Conservation (phyloP, 1,140 invertebrate genomes). For the Drosophila azteca region DNA sequence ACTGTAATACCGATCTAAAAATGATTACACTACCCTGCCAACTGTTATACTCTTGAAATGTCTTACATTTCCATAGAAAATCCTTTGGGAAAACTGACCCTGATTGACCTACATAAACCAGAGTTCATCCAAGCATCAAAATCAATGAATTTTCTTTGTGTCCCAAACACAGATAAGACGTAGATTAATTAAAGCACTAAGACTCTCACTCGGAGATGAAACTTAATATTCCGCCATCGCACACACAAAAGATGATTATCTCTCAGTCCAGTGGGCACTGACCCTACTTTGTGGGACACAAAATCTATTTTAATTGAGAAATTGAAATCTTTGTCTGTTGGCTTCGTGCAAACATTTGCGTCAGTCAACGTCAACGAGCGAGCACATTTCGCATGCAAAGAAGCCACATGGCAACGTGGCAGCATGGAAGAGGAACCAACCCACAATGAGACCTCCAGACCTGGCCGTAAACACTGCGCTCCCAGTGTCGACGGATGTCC, state of each 20-base stretch:
- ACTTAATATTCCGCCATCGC: slow-evolving; percentile 27
- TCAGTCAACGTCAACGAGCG: slow-evolving; percentile 22
- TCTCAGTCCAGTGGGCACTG: slow-evolving; percentile 3
- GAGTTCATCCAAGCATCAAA: too few relatives aligned
- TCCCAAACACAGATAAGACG: too few relatives aligned
- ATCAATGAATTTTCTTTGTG: too few relatives aligned
- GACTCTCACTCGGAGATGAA: not conserved
- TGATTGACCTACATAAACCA: too few relatives aligned
- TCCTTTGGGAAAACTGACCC: too few relatives aligned
- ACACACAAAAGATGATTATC: slow-evolving; percentile 13
- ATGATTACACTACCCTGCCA: too few relatives aligned
- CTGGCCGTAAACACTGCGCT: slow-evolving; percentile 45
- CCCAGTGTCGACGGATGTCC: slow-evolving; percentile 6
- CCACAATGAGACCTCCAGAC: slow-evolving; percentile 18
- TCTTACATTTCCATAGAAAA: too few relatives aligned
- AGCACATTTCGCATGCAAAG: slow-evolving; percentile 47
- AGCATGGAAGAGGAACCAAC: not conserved
- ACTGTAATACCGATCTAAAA: too few relatives aligned
- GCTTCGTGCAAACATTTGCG: slow-evolving; percentile 44
- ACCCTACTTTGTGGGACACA: slow-evolving; percentile 12
- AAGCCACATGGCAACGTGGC: slow-evolving; percentile 30
- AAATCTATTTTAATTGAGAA: slow-evolving; percentile 47
- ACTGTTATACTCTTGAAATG: too few relatives aligned
- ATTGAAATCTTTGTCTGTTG: slow-evolving; percentile 45
- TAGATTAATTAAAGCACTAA: slow-evolving; percentile 2